Evolutionary conservation across 2,113 vertebrate species (phyloP), one percentile per base, ranked within the genome.

Genomic region (Perca flavescens): DNA sequence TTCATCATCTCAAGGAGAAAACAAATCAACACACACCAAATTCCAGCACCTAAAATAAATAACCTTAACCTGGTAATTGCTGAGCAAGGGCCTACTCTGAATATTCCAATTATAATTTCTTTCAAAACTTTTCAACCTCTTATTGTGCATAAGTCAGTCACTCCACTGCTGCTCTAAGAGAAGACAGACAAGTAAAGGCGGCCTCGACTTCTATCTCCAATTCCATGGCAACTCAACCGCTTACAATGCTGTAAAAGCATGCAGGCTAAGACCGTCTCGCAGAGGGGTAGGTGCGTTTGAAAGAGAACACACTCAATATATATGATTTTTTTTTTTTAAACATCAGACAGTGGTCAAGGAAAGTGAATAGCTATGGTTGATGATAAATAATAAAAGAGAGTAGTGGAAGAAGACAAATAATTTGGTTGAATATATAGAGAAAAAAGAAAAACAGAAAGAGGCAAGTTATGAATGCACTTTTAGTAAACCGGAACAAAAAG

Each of bases 241-340:
- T 82, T 77, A 85, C 77, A 65, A 57, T 61, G 63, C 80, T 74
- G 67, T 84, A 43, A 89, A 89, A 89, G 86, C 83, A 76, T 46
- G 60, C 49, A 12, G 81, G 73, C 62, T 9, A 25, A 57, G 54
- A 68, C 58, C 10, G 21, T 43, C 57, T 82, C 56, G 0, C 71
- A 8, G 12, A 74, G 36, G 22, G 34, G 17, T 19, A 34, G 52
- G n/a, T 11, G 50, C 17, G 66, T 61, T 79, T 74, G 7, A 76
- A 52, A 79, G 57, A 82, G 67, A 36, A 60, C 22, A 61, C 63
- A n/a, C 67, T 86, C 74, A 79, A 70, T 67, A 71, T 52, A 65
- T 36, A n/a, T 62, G 64, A 82, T 80, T 66, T 79, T 77, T 34
- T 43, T 43, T 88, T 83, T 62, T 25, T 25, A 25, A 57, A 87